Evolutionary conservation across 2,888 invertebrate genomes (phyloP), one percentile per base, ranked within the genome.

Genomic region (Eupithecia tripunctaria): DNA sequence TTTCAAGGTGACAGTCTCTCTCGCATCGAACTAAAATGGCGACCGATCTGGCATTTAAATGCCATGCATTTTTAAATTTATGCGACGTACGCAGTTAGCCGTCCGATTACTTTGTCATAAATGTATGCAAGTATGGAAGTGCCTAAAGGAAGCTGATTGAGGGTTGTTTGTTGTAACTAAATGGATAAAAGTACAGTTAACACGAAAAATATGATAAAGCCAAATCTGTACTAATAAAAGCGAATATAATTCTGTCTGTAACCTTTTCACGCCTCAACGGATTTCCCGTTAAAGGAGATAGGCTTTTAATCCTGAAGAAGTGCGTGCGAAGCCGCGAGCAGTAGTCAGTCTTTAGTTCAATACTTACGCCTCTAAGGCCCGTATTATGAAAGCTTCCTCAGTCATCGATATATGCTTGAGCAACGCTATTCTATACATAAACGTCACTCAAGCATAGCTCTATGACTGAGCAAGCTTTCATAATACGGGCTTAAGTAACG

Each of bases 1-100:
- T 88, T 89, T 92, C 93, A 94, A 94, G 94, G 94, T 89, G 92
- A 93, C 91, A 93, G 91, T 90, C 91, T 90, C 92, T 91, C 90
- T 91, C 88, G 87, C 86, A 86, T 88, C 89, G 91, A 86, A 86
- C 89, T 88, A 91, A 93, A 92, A 93, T 92, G 93, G 94, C 93
- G 93, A 84, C 89, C 84, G 85, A 84, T 88, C 88, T 94, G 94
- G 91, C 93, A 94, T 94, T 94, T 94, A 94, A 94, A 94, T 94
- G 94, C 93, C 94, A 94, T 91, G 89, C 91, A 89, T 93, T 94
- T 94, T 94, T 93, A 93, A 91, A 93, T 90, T 12, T 38, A 90
- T 89, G 84, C 90, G 86, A 88, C 89, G 89, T 88, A 89, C 86
- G 89, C 89, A 94, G 93, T 94, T 93, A 93, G 91, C 89, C 90